A percentile compares a stretch with the other conserved stretches of the same genome.
Evolutionary conservation across 2,888 invertebrate species (phyloP).

Genomic region (Capitulum mitella): DNA sequence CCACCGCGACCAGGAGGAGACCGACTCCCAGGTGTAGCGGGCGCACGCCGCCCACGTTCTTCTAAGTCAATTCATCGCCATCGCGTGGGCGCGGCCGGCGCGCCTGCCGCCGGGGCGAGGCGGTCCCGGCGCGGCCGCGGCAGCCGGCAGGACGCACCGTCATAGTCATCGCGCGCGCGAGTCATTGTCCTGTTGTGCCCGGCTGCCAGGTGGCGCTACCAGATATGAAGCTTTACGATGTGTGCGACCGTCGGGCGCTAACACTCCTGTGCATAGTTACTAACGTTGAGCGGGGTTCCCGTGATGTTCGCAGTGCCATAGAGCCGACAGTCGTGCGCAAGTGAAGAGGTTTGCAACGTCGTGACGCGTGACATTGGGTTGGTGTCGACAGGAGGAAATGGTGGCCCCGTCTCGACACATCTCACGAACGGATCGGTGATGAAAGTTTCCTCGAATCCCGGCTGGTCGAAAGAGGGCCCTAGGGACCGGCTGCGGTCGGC

Average conservation of each 20-base stretch:
- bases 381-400: not conserved
- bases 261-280: not conserved
- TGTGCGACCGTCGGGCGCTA: not conserved
- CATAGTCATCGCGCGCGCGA: not conserved
- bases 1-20: not conserved
- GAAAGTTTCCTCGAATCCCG: no score
- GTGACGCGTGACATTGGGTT: not conserved
- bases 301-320: not conserved
- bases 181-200: not conserved
- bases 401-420: no score
- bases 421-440: no score
- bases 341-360: not conserved
- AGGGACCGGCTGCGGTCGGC: no score
- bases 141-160: not conserved
- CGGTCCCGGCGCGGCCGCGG: not conserved
- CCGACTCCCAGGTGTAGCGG: constrained; percentile 6
- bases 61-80: constrained; percentile 21
- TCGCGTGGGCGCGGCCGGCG: not conserved
- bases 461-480: no score
- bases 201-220: not conserved
- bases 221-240: not conserved
- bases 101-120: not conserved
- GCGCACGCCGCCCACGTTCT: not conserved
- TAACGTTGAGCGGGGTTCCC: not conserved
- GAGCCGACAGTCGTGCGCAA: not conserved